Base-by-base conservation (phyloP, 2,113 vertebrate species). In the Oreochromis niloticus region DNA sequence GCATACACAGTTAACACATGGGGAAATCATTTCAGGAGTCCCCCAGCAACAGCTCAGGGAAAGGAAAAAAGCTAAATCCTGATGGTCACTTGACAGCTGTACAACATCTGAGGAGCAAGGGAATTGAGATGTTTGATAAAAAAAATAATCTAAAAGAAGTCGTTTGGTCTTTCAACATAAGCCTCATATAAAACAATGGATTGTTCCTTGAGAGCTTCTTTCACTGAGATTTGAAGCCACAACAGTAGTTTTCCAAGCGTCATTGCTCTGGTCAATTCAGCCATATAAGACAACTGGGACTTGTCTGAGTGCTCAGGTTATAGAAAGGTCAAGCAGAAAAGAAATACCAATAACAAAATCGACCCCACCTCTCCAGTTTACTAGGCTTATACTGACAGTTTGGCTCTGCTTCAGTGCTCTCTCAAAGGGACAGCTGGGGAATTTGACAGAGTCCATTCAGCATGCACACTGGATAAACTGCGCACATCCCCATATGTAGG, bases 201-300 rank as follows among this genome's bases (percentile, higher is more conserved):
- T 91, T 78, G 82, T 61, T 89, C 80, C 68, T 82, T 86, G 73
- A 89, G 61, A 89, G 82, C 82, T 86, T 17, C 54, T 79, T 86
- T 85, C 46, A 63, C 73, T 43, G 86, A 89, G 86, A 85, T 75
- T 83, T 91, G 82, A 91, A 86, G 50, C 56, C 86, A 82, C 80
- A 78, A 55, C 87, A 84, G 84, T 83, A 78, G 75, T 93, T 92
- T 93, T 84, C 85, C 50, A 71, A 82, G 89, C 84, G 1, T 88
- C 90, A 88, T 85, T 89, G 75, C 85, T 81, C 59, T 36, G 80
- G 87, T 92, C 92, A 83, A 32, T 89, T 85, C 84, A 80, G 75
- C 82, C 73, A 85, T 89, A 87, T 86, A 85, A 89, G 90, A 87
- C 94, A 88, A 85, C 85, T 32, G 88, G 91, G 90, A 93, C 83